A percentile compares a stretch with the other conserved stretches of the same genome.
These are phyloP conservation scores for Marisa cornuarietis DNA, from an alignment of 1,140 invertebrate species.

Conservation along the genomic window DNA sequence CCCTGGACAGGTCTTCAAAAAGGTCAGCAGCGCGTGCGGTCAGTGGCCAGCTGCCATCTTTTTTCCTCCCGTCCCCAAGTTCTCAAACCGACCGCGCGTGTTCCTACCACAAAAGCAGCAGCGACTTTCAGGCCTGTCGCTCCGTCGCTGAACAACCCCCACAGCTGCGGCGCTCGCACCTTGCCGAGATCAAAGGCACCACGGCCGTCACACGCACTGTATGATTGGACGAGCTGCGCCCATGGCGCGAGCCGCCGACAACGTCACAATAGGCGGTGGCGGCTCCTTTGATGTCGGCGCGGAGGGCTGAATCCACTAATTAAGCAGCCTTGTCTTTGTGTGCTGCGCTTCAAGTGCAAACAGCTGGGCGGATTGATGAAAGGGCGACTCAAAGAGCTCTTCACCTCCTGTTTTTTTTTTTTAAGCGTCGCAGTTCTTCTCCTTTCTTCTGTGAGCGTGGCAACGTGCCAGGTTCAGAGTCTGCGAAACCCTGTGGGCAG, in stretches of 20 bases:
- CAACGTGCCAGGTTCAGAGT: too few relatives aligned
- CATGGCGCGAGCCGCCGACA: conserved; percentile 10
- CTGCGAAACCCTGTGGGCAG: too few relatives aligned
- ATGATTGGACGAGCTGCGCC: background rate
- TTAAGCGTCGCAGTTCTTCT: background rate
- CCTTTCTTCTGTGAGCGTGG: too few relatives aligned
- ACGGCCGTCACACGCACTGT: background rate
- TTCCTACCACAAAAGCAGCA: background rate
- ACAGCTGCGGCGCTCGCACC: conserved; percentile 18
- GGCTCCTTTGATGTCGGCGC: conserved; percentile 18
- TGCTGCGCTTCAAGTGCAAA: conserved; percentile 21
- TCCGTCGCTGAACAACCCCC: background rate
- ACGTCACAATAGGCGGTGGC: conserved; percentile 16
- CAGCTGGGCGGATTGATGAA: conserved; percentile 18
- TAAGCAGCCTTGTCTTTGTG: conserved; percentile 18
- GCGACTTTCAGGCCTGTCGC: background rate
- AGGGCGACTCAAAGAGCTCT: background rate
- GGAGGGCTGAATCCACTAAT: conserved; percentile 14
- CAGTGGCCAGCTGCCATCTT: background rate
- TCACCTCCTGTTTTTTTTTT: background rate
- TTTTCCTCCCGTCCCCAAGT: background rate
- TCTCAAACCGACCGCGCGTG: background rate
- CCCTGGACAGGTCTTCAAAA: background rate
- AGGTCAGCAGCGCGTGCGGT: background rate
- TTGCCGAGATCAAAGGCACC: conserved; percentile 22